Percentiles rank a stretch among this genome's conserved stretches.
Evolutionary conservation across 2,888 invertebrate genomes (phyloP).

Genomic region (Allolobophora icterica): DNA sequence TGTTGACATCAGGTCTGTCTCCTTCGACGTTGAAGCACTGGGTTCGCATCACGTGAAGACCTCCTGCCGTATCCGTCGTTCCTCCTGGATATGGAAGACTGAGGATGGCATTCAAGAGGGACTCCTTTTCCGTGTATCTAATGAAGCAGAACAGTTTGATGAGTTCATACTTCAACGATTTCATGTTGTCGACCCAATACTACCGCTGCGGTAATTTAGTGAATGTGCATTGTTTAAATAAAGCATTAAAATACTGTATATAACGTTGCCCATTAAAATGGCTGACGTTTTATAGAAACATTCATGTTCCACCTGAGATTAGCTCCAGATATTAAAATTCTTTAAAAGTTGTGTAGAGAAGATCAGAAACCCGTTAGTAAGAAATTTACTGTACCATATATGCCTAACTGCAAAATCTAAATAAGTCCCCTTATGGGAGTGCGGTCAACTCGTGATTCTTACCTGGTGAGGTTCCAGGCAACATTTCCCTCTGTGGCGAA

Average conservation of each 20-base stretch:
- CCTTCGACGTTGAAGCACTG: conserved; percentile 29
- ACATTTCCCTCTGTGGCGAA: conserved; percentile 15
- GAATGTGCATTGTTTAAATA: too few species aligned
- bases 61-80: neutral
- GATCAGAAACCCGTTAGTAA: neutral
- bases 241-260: too few species aligned
- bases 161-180: too few species aligned
- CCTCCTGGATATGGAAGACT: conserved; percentile 24
- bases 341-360: neutral
- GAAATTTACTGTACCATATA: neutral
- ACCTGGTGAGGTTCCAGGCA: neutral
- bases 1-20: neutral
- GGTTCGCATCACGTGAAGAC: conserved; percentile 19
- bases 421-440: neutral
- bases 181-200: too few species aligned
- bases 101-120: neutral
- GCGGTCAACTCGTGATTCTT: neutral
- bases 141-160: neutral
- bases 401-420: neutral
- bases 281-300: too few species aligned
- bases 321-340: neutral
- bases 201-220: too few species aligned
- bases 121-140: neutral
- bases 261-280: too few species aligned
- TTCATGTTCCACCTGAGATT: too few species aligned